Conservation (phyloP, 2,113 vertebrate species). For the Tragelaphus imberbis region DNA sequence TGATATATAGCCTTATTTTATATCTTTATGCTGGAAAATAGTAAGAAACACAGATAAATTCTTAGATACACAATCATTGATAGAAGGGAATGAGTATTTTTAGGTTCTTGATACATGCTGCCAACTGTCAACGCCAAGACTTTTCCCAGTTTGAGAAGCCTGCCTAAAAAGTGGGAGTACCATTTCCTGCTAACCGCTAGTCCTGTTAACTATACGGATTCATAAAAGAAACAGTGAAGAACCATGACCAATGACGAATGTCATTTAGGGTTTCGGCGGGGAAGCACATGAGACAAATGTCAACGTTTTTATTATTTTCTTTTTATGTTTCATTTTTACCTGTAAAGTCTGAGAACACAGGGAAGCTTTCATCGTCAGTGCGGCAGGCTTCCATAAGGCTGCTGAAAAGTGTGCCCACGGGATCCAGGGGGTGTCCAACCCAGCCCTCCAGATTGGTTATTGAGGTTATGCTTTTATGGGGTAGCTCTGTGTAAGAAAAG, state of each 20-base stretch:
- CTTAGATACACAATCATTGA: neutral
- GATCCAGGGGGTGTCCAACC: slow-evolving; percentile 97
- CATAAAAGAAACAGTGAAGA: neutral
- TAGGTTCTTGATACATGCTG: neutral
- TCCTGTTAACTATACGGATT: neutral
- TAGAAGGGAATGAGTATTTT: neutral
- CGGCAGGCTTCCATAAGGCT: slow-evolving; percentile 92
- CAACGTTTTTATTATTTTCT: neutral
- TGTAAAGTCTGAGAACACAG: slow-evolving; percentile 85
- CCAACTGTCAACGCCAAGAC: neutral
- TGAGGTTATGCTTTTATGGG: slow-evolving; percentile 91
- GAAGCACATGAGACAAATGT: neutral
- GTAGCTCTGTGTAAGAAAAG: slow-evolving; percentile 82
- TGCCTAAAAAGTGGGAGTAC: neutral
- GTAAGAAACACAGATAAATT: neutral
- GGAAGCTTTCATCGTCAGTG: slow-evolving; percentile 83
- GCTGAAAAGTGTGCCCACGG: slow-evolving; percentile 93
- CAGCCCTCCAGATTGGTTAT: slow-evolving; percentile 95
- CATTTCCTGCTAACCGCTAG: neutral
- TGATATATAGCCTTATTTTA: neutral
- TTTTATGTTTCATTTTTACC: slow-evolving; percentile 77
- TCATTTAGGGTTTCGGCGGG: neutral
- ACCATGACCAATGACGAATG: neutral
- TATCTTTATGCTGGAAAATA: neutral
- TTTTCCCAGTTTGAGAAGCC: neutral